phyloP scores from a whole-genome alignment of 2,797 vertebrate species.

The Pogonophryne albipinna region DNA sequence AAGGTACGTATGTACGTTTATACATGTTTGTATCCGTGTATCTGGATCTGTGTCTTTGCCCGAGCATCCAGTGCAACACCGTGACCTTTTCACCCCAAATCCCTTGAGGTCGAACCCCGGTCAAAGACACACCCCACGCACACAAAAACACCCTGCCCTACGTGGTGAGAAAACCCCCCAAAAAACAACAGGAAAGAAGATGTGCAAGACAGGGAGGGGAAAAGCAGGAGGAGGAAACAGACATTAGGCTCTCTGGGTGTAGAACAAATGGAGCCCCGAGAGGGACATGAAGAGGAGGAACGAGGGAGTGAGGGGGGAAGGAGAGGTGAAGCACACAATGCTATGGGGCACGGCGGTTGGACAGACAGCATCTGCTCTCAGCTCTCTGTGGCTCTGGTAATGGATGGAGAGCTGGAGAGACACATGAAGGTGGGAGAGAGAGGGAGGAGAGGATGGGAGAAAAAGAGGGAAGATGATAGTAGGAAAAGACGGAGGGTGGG shows the following conservation, averaged over 20 bases:
- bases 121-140: slow-evolving; percentile 59
- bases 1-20: slow-evolving; percentile 33
- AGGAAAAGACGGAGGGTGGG: slow-evolving; percentile 1
- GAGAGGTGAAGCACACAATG: slow-evolving; percentile 87
- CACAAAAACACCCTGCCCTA: slow-evolving; percentile 12
- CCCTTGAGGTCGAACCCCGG: slow-evolving; percentile 70
- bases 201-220: slow-evolving; percentile 60
- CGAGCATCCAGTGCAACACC: slow-evolving; percentile 45
- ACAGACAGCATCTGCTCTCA: slow-evolving; percentile 83
- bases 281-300: slow-evolving; percentile 87
- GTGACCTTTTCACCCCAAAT: slow-evolving; percentile 72
- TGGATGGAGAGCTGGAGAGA: slow-evolving; percentile 72
- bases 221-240: slow-evolving; percentile 72
- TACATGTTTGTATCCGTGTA: slow-evolving; percentile 21
- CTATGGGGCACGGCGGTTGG: slow-evolving; percentile 81
- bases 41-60: slow-evolving; percentile 31
- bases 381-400: slow-evolving; percentile 78
- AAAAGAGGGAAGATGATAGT: neutral
- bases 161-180: slow-evolving; percentile 25
- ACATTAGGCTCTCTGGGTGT: slow-evolving; percentile 76
- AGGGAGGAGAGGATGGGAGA: slow-evolving; percentile 34
- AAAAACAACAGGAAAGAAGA: slow-evolving; percentile 52
- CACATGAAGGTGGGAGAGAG: slow-evolving; percentile 42
- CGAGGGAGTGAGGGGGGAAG: slow-evolving; percentile 74
- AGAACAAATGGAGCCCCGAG: slow-evolving; percentile 84